Evolutionary conservation across 1,140 invertebrate species (phyloP).

Genomic region (Pseudomyrmex pallidus): DNA sequence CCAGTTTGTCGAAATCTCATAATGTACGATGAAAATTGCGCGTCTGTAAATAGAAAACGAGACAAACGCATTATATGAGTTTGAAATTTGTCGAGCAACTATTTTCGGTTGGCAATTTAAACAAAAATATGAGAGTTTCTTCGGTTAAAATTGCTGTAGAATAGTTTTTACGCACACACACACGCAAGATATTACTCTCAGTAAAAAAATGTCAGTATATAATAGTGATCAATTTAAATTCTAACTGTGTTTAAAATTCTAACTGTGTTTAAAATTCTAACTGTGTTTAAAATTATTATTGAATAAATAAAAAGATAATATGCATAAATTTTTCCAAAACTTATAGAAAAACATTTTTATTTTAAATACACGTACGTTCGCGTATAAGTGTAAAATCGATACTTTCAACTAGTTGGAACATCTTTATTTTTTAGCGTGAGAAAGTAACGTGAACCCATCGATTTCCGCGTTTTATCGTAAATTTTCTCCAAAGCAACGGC

Average conservation of each 20-base stretch:
- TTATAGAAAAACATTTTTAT: too few relatives aligned
- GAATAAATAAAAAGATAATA: background rate
- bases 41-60: background rate
- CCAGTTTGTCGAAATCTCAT: conserved; percentile 30
- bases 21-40: background rate
- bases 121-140: background rate
- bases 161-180: background rate
- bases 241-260: background rate
- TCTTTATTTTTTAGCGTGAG: background rate
- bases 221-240: conserved; percentile 5
- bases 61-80: background rate
- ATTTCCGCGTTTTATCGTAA: conserved; percentile 1
- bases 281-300: background rate
- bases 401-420: background rate
- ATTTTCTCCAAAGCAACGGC: conserved; percentile 5
- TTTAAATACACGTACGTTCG: too few relatives aligned
- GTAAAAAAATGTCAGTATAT: background rate
- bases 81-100: background rate
- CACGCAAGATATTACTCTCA: background rate
- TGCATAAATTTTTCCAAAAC: too few relatives aligned
- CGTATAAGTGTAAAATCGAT: background rate
- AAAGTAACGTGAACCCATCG: background rate
- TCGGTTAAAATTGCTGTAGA: background rate
- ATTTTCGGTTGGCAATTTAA: background rate
- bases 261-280: background rate